Base-by-base conservation (phyloP, 2,113 vertebrate genomes). In the Brienomyrus longianalis region DNA sequence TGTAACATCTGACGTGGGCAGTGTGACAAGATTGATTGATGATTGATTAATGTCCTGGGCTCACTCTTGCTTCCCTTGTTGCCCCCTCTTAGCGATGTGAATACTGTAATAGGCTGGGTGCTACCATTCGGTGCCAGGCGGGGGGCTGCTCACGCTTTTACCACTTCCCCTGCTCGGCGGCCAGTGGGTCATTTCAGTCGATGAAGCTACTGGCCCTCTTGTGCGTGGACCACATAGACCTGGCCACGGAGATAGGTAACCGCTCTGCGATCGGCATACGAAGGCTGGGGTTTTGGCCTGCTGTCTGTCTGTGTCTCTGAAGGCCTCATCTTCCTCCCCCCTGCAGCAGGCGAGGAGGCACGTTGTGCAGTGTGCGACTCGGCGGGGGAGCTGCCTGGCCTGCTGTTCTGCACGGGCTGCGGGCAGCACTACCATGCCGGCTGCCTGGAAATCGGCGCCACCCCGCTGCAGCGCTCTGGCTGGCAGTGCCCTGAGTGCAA, bases 401-500 rank as follows among this genome's bases (percentile, higher is more conserved):
- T 98, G 92, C 94, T 98, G 88, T 97, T 98, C 90, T 99, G 98
- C 93, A 98, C 97, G 86, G 95, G 97, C 92, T 99, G 98, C 90
- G 98, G 98, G 92, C 97, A 96, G 94, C 98, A 99, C 96, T 99
- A 97, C 94, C 98, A 99, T 0, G 98, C 98, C 17, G 93, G 95
- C 91, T 99, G 98, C 94, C 95, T 99, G 92, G 96, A 97, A 91
- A 96, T 98, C 91, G 93, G 96, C 83, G 95, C 98, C 90, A 97
- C 97, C 0, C 97, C 98, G 54, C 96, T 95, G 86, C 97, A 97
- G 89, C 97, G 98, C 91, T 96, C 96, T 11, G 98, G 98, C 52
- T 99, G 98, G 98, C 98, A 98, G 95, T 99, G 98, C 90, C 98
- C 98, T 0, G 95, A 98, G 92, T 99, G 98, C 95, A 99, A 98